phyloP scores from a whole-genome alignment of 1,140 invertebrate genomes.

The Olivierus martensii region DNA sequence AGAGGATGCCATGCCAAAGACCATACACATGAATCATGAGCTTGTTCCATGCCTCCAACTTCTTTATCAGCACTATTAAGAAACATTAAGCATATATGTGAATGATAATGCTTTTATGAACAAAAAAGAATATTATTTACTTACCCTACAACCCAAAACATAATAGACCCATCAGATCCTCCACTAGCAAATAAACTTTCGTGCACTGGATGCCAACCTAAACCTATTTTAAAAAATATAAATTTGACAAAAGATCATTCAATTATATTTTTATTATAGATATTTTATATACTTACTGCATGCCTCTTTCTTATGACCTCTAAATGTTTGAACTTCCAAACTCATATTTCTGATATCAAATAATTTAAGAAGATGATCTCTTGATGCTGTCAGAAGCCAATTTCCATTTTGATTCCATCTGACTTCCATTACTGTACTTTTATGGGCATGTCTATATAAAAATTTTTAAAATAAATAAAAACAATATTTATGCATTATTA shows the following conservation, averaged over 20 bases:
- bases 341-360: conserved; percentile 92
- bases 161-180: conserved; percentile 91
- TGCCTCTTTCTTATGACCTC: conserved; percentile 97
- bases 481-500: not conserved
- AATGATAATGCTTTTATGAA: not conserved
- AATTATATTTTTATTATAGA: not conserved
- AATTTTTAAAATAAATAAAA: conserved; percentile 7
- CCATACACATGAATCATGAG: conserved; percentile 99
- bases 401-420: conserved; percentile 99
- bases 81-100: conserved; percentile 3
- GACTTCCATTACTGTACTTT: conserved; percentile 97
- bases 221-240: conserved; percentile 30
- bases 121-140: conserved; percentile 12
- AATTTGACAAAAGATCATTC: not conserved
- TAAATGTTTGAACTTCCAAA: conserved; percentile 88
- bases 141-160: conserved; percentile 97
- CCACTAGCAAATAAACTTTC: conserved; percentile 92
- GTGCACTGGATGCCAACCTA: conserved; percentile 96
- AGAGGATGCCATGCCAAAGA: conserved; percentile 97
- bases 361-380: conserved; percentile 94
- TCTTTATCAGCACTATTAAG: conserved; percentile 78
- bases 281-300: conserved; percentile 44
- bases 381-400: conserved; percentile 95
- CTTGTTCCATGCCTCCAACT: conserved; percentile 93
- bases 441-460: conserved; percentile 82